Evolutionary conservation across 2,797 vertebrate species (phyloP), one percentile per base, ranked within the genome.

Genomic region (Pelobates cultripes): DNA sequence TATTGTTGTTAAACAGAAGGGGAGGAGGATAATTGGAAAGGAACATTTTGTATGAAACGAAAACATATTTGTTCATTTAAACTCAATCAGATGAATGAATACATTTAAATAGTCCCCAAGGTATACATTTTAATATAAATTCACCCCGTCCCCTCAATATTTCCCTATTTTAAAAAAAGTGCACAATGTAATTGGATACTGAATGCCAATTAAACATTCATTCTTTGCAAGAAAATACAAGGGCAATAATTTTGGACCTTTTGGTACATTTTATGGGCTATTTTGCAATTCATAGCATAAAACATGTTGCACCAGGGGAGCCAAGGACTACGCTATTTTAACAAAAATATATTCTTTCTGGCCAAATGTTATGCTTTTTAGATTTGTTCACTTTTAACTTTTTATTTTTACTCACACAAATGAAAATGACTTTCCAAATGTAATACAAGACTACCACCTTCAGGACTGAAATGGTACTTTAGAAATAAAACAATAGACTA

Each of bases 301-400:
- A 75, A 79, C 77, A 80, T 84, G 82, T 84, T 80, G 77, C 77
- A 80, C 79, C 73, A 76, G 73, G 77, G 82, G 77, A 79, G 77
- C 82, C 82, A 84, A 84, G 47, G 82, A 84, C 82, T 80, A 73
- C 68, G 67, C 82, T 84, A 68, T 80, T 64, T 84, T 84, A 84
- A 84, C 77, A 84, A 84, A 80, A 84, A 79, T 73, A 79, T 84
- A 79, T 80, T 84, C 82, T 80, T 79, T 76, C 82, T 84, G 82
- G 79, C 82, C 77, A 84, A 84, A 84, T 84, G 82, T 80, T 80
- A 79, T 84, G 77, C 77, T 84, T 84, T 84, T 80, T 79, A 82
- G 80, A 67, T 84, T 76, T 84, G 72, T 84, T 84, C 77, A 84
- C 77, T 84, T 83, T 83, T 84, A 75, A 76, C 79, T 79, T 84